Base-by-base conservation (phyloP, 2,888 invertebrate species). In the Drosophila sordidula region DNA sequence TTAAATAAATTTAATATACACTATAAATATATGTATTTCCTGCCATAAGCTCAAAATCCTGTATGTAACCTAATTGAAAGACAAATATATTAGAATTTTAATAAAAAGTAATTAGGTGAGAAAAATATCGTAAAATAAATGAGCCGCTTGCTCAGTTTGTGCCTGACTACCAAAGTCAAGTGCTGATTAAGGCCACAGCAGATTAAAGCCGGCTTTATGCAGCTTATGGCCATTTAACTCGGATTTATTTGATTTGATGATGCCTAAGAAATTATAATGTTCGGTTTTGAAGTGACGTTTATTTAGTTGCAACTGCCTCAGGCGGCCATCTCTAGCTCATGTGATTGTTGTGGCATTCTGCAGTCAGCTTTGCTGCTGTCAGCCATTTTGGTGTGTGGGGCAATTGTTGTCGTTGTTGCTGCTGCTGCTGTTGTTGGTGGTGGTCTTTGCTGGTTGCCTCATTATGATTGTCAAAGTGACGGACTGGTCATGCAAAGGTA, bases 381-480 rank as follows among this genome's bases (percentile, higher is more conserved):
- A 89, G 81, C 78, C 70, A 83, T 89, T 87, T 87, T 36, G 16
- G 25, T 41, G 42, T 38, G 51, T 44, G 29, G 44, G 16, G 42
- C 8, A 59, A 36, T 22, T 44, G 26, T 26, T 57, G 56, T 59
- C 59, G 46, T 26, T 56, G 38, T 32, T 46, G 42, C 8, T 42
- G 56, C 26, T 54, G 45, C 12, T 61, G 38, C 29, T 52, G 45
- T 16, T 32, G 51, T 50, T 45, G 56, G 45, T 67, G 49, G 39
- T 46, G 64, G 65, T 80, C 66, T 55, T 58, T 73, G 74, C 79
- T 69, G 67, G 58, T 52, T 75, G 89, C 85, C 83, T 84, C 83
- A 84, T 84, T 84, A 84, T 87, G 89, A 83, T 80, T 87, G 83
- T 89, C 83, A 83, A 83, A 83, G 87, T 89, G 83, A 87, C 89